Conservation (phyloP, 1,140 invertebrate genomes). For the Polyergus mexicanus region DNA sequence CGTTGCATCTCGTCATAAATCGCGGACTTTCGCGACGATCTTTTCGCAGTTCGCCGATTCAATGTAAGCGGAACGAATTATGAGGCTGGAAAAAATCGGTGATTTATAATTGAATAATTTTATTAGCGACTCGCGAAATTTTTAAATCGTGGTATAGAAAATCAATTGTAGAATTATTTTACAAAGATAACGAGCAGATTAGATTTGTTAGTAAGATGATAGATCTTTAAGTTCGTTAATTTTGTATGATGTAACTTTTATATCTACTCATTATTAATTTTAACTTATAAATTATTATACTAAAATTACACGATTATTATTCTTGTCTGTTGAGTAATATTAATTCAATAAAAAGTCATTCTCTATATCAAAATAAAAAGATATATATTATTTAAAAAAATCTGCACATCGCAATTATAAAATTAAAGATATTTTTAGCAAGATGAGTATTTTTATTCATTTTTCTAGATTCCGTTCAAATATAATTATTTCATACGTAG, state of each 20-base stretch:
- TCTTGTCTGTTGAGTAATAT: not conserved
- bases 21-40: not conserved
- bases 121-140: constrained; percentile 23
- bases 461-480: not conserved
- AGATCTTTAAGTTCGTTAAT: not conserved
- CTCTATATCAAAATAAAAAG: not conserved
- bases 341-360: not conserved
- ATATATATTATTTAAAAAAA: not conserved
- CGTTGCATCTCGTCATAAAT: constrained; percentile 44
- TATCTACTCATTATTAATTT: not conserved
- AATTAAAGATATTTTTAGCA: not conserved
- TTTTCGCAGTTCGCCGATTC: not conserved
- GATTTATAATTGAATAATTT: constrained; percentile 5
- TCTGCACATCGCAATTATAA: not conserved
- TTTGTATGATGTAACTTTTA: not conserved
- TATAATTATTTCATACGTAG: constrained; percentile 3
- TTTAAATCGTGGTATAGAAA: constrained; percentile 15
- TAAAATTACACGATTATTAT: not conserved
- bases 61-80: constrained; percentile 16
- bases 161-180: constrained; percentile 13
- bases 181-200: not conserved
- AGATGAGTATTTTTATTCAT: not conserved
- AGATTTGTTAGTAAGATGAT: not conserved
- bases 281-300: not conserved
- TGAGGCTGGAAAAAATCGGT: constrained; percentile 25